Conservation (phyloP, 2,888 invertebrate genomes). For the Eilema sororculum region DNA sequence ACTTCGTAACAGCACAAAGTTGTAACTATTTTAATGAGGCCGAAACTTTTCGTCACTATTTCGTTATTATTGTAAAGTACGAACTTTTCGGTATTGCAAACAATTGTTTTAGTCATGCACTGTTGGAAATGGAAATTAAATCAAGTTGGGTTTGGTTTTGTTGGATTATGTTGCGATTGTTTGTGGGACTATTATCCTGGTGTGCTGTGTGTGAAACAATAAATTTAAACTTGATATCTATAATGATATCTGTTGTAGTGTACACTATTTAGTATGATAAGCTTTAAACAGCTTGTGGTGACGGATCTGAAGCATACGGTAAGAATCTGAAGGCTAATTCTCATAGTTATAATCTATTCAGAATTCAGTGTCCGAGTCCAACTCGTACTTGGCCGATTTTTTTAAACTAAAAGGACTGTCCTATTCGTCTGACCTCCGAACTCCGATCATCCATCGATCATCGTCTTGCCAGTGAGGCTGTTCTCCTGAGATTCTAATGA, state of each 20-base stretch:
- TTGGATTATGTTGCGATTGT: conserved; percentile 1
- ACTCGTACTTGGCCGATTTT: no score
- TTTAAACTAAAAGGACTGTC: no score
- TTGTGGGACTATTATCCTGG: neutral
- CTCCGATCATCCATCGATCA: no score
- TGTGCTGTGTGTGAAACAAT: neutral
- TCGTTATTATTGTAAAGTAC: conserved; percentile 34
- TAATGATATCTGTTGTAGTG: neutral
- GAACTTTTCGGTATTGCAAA: conserved; percentile 28
- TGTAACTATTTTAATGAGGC: conserved; percentile 47
- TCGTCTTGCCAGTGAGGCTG: no score
- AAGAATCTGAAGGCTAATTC: no score
- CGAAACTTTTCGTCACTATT: conserved; percentile 39
- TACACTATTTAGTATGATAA: neutral
- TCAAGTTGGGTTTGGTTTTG: conserved; percentile 1
- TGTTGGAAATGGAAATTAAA: conserved; percentile 8
- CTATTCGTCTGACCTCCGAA: no score
- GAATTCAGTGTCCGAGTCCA: no score
- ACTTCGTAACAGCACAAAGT: conserved; percentile 36
- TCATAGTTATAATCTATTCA: no score
- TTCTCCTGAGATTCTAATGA: no score
- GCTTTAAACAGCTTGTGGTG: no score
- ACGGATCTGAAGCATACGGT: no score
- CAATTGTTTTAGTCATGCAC: conserved; percentile 10
- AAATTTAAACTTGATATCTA: neutral